Evolutionary conservation across 2,888 invertebrate genomes (phyloP), one percentile per base, ranked within the genome.

Genomic region (Digitonthophagus gazella): DNA sequence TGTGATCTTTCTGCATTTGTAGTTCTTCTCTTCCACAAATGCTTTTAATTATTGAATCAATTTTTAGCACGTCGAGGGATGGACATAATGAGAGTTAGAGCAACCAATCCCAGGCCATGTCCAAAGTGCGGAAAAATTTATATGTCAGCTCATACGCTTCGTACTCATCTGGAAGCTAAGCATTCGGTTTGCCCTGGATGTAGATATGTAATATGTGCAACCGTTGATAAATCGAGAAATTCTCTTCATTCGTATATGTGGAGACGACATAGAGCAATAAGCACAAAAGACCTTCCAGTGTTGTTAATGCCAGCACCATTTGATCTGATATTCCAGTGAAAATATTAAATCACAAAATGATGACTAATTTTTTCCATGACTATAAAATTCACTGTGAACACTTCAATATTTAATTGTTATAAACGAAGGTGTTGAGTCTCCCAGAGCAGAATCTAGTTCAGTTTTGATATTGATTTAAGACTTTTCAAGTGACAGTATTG

Each of bases 201-300:
- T 80, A 88, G 96, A 66, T 96, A 95, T 82, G 95, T 95, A 1
- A 85, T 96, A 1, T 96, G 96, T 82, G 95, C 95, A 71, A 96
- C 96, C 0, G 95, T 96, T 70, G 96, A 95, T 58, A 96, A 96
- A 83, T 95, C 94, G 0, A 88, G 96, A 74, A 96, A 96, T 84
- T 95, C 95, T 0, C 86, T 96, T 67, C 96, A 96, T 84, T 95
- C 95, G 69, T 95, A 96, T 83, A 96, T 96, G 96, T 94, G 93
- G 70, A 89, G 96, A 64, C 96, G 96, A 80, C 96, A 96, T 83
- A 90, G 96, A 69, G 96, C 95, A 72, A 95, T 96, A 80, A 94
- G 94, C 80, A 96, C 95, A 76, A 95, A 96, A 85, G 96, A 96
- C 82, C 85, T 96, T 76, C 96, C 96, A 6, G 95, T 96, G 58